Conservation (phyloP, 2,797 vertebrate species). For the Cephalopachus bancanus region DNA sequence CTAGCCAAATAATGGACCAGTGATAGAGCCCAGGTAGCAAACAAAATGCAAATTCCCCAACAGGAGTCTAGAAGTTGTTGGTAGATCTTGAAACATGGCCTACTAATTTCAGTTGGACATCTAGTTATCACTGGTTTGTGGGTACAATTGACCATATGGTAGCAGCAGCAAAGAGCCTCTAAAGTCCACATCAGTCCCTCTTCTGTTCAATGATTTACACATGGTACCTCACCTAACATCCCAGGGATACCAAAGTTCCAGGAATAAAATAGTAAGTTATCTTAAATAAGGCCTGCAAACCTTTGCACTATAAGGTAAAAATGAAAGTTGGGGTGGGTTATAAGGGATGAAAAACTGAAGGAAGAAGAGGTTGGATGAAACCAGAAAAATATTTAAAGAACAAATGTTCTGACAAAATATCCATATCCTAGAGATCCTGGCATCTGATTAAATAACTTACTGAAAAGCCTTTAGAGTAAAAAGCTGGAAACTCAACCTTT, state of each 20-base stretch:
- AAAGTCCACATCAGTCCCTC: background rate
- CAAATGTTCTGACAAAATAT: slow-evolving; percentile 23
- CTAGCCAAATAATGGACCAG: background rate
- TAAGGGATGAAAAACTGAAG: background rate
- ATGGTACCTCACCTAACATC: background rate
- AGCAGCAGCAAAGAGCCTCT: background rate
- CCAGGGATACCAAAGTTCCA: background rate
- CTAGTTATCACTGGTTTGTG: background rate
- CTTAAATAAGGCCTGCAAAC: slow-evolving; percentile 10
- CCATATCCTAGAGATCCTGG: background rate
- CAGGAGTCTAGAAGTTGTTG: background rate
- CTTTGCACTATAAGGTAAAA: slow-evolving; percentile 2
- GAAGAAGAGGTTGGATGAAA: background rate
- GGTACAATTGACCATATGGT: too few relatives aligned
- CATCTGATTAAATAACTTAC: background rate
- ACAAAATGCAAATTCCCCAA: background rate
- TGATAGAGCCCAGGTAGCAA: background rate
- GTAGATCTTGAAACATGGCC: background rate
- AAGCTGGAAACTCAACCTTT: background rate
- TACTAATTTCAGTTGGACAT: background rate
- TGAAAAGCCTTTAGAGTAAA: slow-evolving; percentile 38
- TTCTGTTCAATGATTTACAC: background rate
- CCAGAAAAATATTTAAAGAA: slow-evolving; percentile 20
- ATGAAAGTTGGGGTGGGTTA: background rate
- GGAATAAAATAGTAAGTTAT: slow-evolving; percentile 9